Evolutionary conservation across 2,113 vertebrate species (phyloP).

Genomic region (Choloepus hoffmanni): DNA sequence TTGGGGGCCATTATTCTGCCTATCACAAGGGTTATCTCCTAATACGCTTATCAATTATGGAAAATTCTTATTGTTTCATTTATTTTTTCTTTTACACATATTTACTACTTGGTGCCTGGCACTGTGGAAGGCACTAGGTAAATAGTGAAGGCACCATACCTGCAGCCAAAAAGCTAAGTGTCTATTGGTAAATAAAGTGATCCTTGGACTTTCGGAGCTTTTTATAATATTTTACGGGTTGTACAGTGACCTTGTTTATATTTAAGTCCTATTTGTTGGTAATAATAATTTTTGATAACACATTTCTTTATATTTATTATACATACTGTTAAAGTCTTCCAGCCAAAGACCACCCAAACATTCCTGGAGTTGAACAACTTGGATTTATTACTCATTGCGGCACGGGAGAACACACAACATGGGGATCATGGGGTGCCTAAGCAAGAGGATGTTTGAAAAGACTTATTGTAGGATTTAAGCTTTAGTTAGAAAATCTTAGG

Average conservation of each 20-base stretch:
- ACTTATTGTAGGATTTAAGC: not conserved
- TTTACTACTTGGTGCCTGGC: not conserved
- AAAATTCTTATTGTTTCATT: conserved; percentile 3
- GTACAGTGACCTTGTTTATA: not conserved
- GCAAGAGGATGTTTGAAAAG: not conserved
- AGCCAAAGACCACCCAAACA: not conserved
- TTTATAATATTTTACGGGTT: not conserved
- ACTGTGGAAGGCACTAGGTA: not conserved
- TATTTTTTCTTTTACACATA: not conserved
- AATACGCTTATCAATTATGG: not conserved
- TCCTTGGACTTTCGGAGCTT: conserved; percentile 27
- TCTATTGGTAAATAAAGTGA: conserved; percentile 16
- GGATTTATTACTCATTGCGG: not conserved
- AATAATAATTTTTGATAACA: conserved; percentile 12
- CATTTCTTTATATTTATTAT: not conserved
- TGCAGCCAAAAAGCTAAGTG: not conserved
- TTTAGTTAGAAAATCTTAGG: conserved; percentile 34
- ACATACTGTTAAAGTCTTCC: not conserved
- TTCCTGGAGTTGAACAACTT: not conserved
- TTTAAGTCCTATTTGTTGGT: not conserved
- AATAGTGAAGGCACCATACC: not conserved
- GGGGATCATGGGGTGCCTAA: not conserved
- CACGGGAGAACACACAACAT: not conserved
- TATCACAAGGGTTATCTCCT: not conserved
- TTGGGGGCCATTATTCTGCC: not conserved